Evolutionary conservation across 2,113 vertebrate species (phyloP).

Genomic region (Onychorhynchus coronatus): DNA sequence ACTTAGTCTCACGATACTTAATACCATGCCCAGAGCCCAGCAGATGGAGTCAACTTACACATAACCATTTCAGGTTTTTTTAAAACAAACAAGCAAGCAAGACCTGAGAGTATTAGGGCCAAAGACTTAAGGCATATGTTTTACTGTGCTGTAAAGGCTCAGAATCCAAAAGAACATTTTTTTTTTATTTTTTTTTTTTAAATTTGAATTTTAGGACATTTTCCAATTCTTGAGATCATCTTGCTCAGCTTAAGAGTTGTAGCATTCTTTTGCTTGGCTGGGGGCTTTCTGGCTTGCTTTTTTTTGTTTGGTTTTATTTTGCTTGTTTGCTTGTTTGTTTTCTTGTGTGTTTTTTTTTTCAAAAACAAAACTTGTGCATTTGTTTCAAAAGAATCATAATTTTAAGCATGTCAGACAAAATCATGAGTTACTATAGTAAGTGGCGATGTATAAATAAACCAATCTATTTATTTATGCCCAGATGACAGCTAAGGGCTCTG

Average conservation of each 20-base stretch:
- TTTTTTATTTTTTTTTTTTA: not conserved
- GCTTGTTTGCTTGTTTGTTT: not conserved
- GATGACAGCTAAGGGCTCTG: not conserved
- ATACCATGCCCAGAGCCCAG: not conserved
- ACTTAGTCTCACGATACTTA: not conserved
- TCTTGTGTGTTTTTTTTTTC: not conserved
- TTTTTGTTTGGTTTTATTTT: too few relatives aligned
- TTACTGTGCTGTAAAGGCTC: not conserved
- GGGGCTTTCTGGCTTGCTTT: not conserved
- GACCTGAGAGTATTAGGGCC: not conserved
- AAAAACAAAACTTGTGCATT: not conserved
- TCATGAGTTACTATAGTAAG: not conserved
- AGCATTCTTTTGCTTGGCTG: not conserved
- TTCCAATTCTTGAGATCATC: not conserved
- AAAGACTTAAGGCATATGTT: not conserved
- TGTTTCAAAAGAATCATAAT: not conserved
- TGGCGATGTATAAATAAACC: slow-evolving; percentile 35
- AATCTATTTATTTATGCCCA: not conserved
- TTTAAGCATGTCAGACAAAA: not conserved
- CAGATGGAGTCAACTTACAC: slow-evolving; percentile 16
- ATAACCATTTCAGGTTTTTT: not conserved
- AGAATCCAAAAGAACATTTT: not conserved
- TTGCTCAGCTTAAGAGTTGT: not conserved
- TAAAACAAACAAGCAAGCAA: not conserved
- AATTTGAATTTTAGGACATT: not conserved